Evolutionary conservation across 2,888 invertebrate genomes (phyloP).

Genomic region (Diarsia rubi): DNA sequence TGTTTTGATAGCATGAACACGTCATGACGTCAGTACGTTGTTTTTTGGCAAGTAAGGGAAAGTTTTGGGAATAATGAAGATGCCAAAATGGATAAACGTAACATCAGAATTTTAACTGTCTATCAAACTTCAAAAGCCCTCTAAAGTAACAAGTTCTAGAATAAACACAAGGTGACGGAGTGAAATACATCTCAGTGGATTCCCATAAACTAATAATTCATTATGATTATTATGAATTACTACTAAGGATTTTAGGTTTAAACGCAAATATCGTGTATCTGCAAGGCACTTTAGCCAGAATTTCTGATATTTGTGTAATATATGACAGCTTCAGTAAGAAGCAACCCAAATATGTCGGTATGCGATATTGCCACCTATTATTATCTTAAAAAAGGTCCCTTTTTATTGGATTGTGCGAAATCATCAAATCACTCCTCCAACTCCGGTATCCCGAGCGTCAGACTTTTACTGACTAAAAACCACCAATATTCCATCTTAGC

Average conservation of each 20-base stretch:
- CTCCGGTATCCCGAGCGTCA: no score
- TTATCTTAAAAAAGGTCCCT: no score
- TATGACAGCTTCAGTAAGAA: background rate
- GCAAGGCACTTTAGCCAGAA: background rate
- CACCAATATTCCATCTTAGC: no score
- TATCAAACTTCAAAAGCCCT: conserved; percentile 56
- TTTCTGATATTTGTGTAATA: background rate
- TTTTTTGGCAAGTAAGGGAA: conserved; percentile 24
- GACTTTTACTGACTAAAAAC: no score
- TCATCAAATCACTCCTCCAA: no score
- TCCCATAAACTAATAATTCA: conserved; percentile 22
- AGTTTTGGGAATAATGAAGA: conserved; percentile 29
- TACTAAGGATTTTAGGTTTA: conserved; percentile 1
- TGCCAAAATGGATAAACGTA: conserved; percentile 19
- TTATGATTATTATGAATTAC: conserved; percentile 6
- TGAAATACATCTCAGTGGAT: conserved; percentile 12
- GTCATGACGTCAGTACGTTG: conserved; percentile 27
- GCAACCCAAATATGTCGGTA: no score
- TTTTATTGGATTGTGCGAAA: no score
- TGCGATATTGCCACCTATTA: no score
- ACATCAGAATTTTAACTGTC: conserved; percentile 11
- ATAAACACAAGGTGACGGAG: conserved; percentile 37
- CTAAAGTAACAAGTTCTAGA: conserved; percentile 17
- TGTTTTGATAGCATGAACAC: conserved; percentile 36
- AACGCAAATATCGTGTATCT: background rate